Conservation (phyloP, 2,113 vertebrate species). For the Carollia perspicillata region DNA sequence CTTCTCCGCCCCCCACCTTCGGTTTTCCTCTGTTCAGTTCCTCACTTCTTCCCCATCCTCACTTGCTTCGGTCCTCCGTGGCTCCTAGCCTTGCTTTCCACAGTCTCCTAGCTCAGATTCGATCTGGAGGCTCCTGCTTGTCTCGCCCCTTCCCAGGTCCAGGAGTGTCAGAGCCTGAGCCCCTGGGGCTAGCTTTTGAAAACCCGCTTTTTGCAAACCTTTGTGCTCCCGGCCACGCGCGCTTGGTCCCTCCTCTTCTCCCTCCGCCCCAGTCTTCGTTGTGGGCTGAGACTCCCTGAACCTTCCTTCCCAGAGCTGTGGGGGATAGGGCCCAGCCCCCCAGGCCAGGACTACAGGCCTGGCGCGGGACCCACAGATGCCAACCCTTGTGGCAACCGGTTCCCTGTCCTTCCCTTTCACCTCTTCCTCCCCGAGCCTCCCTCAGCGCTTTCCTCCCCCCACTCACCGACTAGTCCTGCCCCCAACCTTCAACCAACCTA, state of each 20-base stretch:
- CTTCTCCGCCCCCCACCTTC: background rate
- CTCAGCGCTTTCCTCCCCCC: background rate
- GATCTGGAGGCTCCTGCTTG: background rate
- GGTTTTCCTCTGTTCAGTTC: background rate
- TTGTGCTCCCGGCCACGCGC: background rate
- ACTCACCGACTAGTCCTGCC: background rate
- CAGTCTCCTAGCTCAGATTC: background rate
- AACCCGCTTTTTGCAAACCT: background rate
- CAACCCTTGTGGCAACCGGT: background rate
- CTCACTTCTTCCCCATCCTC: background rate
- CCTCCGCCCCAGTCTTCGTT: background rate
- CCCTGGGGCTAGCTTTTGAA: background rate
- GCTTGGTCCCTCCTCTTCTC: background rate
- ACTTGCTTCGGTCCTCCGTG: background rate
- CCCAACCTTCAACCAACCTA: conserved; percentile 51
- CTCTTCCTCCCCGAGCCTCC: background rate
- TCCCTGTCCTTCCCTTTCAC: background rate
- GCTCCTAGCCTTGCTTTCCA: background rate
- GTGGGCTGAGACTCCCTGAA: background rate
- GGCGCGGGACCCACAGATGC: background rate
- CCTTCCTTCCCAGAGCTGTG: background rate
- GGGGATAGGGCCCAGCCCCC: background rate
- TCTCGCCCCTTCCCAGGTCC: background rate
- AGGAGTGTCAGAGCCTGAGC: background rate
- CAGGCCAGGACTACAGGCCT: background rate